Percentiles rank a stretch among this genome's conserved stretches.
Evolutionary conservation across 2,888 invertebrate genomes (phyloP).

Genomic region (Perizoma flavofasciatum): DNA sequence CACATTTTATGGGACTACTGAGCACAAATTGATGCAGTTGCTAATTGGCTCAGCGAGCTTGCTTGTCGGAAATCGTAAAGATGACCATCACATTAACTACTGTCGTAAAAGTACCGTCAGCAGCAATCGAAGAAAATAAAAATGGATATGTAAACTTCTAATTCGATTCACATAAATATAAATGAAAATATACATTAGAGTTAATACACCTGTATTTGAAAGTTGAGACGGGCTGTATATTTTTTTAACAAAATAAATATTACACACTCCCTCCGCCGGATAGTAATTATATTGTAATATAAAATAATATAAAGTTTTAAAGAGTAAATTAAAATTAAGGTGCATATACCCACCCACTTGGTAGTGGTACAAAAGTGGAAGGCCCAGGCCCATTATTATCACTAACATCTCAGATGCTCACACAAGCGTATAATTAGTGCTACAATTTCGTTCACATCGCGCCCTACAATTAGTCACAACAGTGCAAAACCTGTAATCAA

Average conservation of each 20-base stretch:
- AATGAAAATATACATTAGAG: no score
- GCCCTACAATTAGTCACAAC: constrained; percentile 62
- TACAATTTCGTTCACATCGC: constrained; percentile 62
- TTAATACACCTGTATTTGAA: no score
- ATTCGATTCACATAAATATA: no score
- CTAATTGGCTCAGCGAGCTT: constrained; percentile 24
- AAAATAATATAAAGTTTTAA: no score
- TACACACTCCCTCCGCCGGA: no score
- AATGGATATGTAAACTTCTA: not conserved
- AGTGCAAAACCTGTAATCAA: constrained; percentile 56
- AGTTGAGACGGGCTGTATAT: no score
- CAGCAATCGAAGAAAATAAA: constrained; percentile 8
- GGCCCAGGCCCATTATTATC: constrained; percentile 34
- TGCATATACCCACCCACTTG: no score
- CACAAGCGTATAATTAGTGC: constrained; percentile 56
- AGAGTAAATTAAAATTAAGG: no score
- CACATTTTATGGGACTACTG: constrained; percentile 6
- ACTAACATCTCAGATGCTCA: constrained; percentile 51
- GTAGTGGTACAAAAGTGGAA: constrained; percentile 8
- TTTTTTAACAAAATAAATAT: no score
- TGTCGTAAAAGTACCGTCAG: constrained; percentile 30
- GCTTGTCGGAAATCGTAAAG: constrained; percentile 36
- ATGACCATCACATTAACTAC: constrained; percentile 32
- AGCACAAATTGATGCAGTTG: constrained; percentile 21
- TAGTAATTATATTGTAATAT: no score